Evolutionary conservation across 2,888 invertebrate genomes (phyloP).

Genomic region (Drosophila tanythrix): DNA sequence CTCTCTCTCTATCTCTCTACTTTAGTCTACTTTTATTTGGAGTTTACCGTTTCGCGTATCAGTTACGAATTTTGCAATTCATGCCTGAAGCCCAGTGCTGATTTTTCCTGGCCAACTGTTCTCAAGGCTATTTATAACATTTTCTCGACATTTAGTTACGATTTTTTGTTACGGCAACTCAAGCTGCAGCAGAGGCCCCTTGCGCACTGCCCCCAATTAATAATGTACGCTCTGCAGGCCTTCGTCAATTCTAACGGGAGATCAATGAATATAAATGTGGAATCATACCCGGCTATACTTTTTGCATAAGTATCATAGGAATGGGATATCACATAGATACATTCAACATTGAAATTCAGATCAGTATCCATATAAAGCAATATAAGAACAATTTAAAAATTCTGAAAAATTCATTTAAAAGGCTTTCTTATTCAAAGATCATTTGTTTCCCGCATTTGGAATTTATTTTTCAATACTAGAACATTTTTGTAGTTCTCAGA

Average conservation of each 20-base stretch:
- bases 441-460: no score
- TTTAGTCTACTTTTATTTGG: slow-evolving; percentile 36
- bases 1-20: neutral
- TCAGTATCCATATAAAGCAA: neutral
- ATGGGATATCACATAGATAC: neutral
- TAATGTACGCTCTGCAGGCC: slow-evolving; percentile 59
- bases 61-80: slow-evolving; percentile 64
- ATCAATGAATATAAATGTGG: slow-evolving; percentile 16
- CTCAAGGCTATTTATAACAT: slow-evolving; percentile 57
- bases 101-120: slow-evolving; percentile 27
- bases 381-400: neutral
- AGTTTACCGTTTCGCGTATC: slow-evolving; percentile 60
- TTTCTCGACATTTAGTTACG: slow-evolving; percentile 47
- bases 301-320: neutral
- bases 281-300: neutral
- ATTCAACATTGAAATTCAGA: neutral
- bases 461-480: no score
- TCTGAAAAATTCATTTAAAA: no score
- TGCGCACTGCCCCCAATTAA: slow-evolving; percentile 59
- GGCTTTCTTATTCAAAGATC: no score
- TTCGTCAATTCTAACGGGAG: slow-evolving; percentile 28
- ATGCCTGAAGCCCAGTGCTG: slow-evolving; percentile 44
- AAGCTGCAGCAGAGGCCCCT: slow-evolving; percentile 46
- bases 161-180: slow-evolving; percentile 23
- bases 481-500: no score